Percentiles rank a stretch among this genome's conserved stretches.
Conservation (phyloP, 2,888 invertebrate genomes). For the Myopa tessellatipennis region DNA sequence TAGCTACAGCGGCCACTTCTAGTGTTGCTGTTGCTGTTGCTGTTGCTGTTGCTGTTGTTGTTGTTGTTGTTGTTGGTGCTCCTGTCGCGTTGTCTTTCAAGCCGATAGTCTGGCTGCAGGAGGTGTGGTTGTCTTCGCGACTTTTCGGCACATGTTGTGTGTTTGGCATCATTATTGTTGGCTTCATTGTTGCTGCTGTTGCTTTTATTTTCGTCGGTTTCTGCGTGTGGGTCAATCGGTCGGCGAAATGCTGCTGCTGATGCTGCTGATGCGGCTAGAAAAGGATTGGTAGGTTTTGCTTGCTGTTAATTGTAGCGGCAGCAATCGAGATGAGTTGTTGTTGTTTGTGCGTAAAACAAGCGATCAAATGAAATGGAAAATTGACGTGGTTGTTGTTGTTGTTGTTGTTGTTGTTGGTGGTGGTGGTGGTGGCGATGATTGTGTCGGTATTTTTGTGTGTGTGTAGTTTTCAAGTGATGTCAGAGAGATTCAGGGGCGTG, state of each 20-base stretch:
- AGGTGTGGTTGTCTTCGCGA: conserved; percentile 40
- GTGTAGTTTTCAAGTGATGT: conserved; percentile 14
- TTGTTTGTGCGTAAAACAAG: conserved; percentile 46
- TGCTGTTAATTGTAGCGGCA: conserved; percentile 55
- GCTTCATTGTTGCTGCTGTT: background rate
- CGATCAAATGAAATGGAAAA: conserved; percentile 29
- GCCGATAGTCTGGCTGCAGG: conserved; percentile 38
- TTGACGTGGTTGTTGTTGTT: conserved; percentile 13
- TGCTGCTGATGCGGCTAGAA: conserved; percentile 62
- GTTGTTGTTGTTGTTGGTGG: too few species aligned
- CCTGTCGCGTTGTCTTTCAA: conserved; percentile 37
- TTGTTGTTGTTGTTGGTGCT: conserved; percentile 39
- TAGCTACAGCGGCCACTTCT: conserved; percentile 44
- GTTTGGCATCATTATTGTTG: conserved; percentile 5
- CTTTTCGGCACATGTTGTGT: conserved; percentile 23
- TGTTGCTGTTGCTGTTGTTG: conserved; percentile 38
- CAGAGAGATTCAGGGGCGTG: background rate
- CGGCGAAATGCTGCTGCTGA: conserved; percentile 29
- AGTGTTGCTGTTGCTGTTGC: conserved; percentile 44
- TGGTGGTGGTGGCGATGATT: background rate
- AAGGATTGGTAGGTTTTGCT: conserved; percentile 65
- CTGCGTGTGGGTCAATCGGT: background rate
- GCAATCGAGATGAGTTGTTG: conserved; percentile 49
- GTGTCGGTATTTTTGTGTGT: conserved; percentile 40
- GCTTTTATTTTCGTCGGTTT: background rate